Evolutionary conservation across 1,140 invertebrate species (phyloP).

Genomic region (Orius laevigatus): DNA sequence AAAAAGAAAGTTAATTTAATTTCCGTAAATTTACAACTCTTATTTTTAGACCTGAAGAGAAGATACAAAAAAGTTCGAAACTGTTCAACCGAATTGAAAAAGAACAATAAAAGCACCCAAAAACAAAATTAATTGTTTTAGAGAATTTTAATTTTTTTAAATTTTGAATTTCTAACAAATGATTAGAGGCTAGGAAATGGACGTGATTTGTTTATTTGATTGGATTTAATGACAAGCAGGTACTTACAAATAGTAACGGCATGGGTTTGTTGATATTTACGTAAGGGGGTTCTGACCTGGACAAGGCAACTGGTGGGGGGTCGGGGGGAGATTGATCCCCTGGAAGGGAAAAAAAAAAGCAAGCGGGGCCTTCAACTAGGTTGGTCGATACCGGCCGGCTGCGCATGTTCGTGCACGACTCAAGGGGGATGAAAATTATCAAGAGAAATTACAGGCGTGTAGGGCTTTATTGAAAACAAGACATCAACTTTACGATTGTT

Average conservation of each 20-base stretch:
- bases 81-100: neutral
- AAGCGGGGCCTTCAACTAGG: no score
- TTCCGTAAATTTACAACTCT: neutral
- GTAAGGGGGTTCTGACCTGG: constrained; percentile 1
- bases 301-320: constrained; percentile 12
- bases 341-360: no score
- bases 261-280: constrained; percentile 7
- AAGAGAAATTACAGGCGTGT: no score
- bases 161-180: neutral
- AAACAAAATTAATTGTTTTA: no score
- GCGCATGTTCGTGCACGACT: no score
- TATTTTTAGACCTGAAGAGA: neutral
- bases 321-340: no score
- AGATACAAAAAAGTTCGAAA: neutral
- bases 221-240: neutral
- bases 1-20: neutral
- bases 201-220: neutral
- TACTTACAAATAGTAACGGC: neutral
- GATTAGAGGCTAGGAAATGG: neutral
- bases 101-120: no score
- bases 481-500: no score
- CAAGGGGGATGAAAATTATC: no score
- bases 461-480: no score
- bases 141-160: neutral
- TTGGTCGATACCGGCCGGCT: no score